Base-by-base conservation (phyloP, 1,140 invertebrate genomes). In the Saccostrea cuccullata region DNA sequence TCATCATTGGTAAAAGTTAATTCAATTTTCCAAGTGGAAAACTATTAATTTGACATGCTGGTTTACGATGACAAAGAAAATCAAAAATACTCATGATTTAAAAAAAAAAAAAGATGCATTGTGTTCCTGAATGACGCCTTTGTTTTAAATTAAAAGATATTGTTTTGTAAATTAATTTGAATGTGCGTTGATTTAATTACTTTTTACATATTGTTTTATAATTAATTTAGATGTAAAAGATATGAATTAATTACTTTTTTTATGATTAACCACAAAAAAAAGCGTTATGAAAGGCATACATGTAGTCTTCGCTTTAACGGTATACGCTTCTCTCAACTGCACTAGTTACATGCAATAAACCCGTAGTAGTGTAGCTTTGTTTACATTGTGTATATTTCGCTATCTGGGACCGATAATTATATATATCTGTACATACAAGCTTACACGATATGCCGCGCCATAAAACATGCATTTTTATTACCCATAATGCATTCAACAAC, bases 401-500 rank as follows among this genome's bases (percentile, higher is more conserved):
- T 64, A 6, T n/a, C 58, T 64, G 17, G 58, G 58, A n/a, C 58
- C 17, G 58, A 20, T 64, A 17, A 64, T 64, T 20, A 64, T 20
- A 47, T 20, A 20, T 64, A 1, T 64, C 15, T 64, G n/a, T 20
- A 6, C 17, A 64, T 17, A 64, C 13, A 36, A 77, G 26, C 12
- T 13, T 15, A 77, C 70, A 77, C 70, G 70, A 30, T 13, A 11
- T 15, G 26, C 70, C 70, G 70, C 70, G 26, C 70, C 70, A 77
- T 77, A 77, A 77, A 77, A 26, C 70, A 77, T 77, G 70, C 70
- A 77, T 77, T 17, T 77, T 77, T 77, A 77, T 77, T 23, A 17
- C 26, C 26, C 70, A 77, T 4, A 30, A 36, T 36, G 70, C 70
- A 30, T 77, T 77, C 70, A 30, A 23, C 30, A 13, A 36, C 30